phyloP scores from a whole-genome alignment of 2,797 vertebrate genomes.

The Micropoecilia bifurca region DNA sequence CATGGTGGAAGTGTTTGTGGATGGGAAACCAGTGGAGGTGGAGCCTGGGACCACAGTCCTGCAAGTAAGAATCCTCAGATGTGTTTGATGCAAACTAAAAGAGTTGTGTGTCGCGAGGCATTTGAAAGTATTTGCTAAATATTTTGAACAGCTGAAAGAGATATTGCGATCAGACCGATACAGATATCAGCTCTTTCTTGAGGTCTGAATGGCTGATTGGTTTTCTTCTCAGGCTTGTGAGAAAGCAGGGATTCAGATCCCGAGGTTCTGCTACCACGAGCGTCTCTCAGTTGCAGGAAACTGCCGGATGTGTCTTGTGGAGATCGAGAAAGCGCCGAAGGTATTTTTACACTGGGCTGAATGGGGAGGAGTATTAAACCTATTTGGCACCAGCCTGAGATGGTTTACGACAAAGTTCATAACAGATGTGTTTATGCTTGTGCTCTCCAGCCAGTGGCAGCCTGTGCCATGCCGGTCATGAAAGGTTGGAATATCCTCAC shows the following conservation, averaged over 20 bases:
- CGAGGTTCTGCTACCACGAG: constrained; percentile 98
- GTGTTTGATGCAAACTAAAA: not conserved
- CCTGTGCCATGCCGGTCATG: constrained; percentile 99
- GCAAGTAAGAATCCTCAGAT: constrained; percentile 81
- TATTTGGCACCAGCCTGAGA: not conserved
- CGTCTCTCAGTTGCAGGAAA: constrained; percentile 97
- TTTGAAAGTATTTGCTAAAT: not conserved
- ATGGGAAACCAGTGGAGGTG: constrained; percentile 92
- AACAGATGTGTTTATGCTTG: not conserved
- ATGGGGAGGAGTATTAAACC: not conserved
- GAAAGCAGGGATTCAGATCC: constrained; percentile 95
- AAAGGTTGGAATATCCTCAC: constrained; percentile 99
- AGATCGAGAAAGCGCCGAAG: constrained; percentile 92
- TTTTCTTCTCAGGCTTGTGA: constrained; percentile 88
- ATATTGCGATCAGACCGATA: too few species aligned
- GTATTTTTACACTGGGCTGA: constrained; percentile 43
- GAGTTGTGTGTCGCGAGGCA: not conserved
- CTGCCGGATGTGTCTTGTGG: constrained; percentile 98
- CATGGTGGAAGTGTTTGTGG: constrained; percentile 96
- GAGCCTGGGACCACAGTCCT: constrained; percentile 95
- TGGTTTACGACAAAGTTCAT: not conserved
- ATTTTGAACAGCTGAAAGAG: not conserved
- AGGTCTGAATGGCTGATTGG: not conserved
- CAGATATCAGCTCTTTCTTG: too few species aligned
- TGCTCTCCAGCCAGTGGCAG: constrained; percentile 89